phyloP scores from a whole-genome alignment of 2,113 vertebrate genomes.

The Phocoena sinus region DNA sequence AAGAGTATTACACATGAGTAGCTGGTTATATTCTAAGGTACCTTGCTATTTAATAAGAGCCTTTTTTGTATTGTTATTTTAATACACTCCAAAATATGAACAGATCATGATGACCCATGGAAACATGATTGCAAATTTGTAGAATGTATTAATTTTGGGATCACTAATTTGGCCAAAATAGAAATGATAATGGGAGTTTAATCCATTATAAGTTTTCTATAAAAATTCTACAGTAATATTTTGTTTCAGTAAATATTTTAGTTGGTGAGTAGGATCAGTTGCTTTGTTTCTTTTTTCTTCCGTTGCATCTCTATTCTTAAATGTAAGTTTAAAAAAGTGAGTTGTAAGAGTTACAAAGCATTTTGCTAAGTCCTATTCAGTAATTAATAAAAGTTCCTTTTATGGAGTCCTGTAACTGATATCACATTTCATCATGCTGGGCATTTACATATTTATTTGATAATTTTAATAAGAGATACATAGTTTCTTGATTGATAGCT shows the following conservation, averaged over 20 bases:
- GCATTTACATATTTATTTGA: neutral
- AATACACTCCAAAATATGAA: neutral
- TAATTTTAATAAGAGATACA: neutral
- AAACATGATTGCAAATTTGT: neutral
- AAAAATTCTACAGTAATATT: neutral
- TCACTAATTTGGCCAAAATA: neutral
- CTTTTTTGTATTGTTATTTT: neutral
- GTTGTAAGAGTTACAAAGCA: neutral
- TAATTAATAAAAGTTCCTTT: neutral
- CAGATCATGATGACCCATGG: neutral
- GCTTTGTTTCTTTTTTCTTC: neutral
- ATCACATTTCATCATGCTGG: neutral
- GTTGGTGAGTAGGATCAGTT: neutral
- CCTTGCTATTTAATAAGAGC: neutral
- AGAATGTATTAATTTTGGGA: neutral
- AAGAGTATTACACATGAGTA: neutral
- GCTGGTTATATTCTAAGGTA: neutral
- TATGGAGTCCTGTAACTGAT: neutral
- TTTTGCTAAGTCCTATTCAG: neutral
- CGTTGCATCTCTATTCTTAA: neutral
- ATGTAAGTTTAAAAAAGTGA: neutral
- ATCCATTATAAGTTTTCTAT: neutral
- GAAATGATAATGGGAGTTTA: neutral
- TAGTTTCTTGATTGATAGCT: neutral
- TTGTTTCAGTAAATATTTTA: neutral